phyloP scores from a whole-genome alignment of 1,140 invertebrate species.

The Thrips palmi region DNA sequence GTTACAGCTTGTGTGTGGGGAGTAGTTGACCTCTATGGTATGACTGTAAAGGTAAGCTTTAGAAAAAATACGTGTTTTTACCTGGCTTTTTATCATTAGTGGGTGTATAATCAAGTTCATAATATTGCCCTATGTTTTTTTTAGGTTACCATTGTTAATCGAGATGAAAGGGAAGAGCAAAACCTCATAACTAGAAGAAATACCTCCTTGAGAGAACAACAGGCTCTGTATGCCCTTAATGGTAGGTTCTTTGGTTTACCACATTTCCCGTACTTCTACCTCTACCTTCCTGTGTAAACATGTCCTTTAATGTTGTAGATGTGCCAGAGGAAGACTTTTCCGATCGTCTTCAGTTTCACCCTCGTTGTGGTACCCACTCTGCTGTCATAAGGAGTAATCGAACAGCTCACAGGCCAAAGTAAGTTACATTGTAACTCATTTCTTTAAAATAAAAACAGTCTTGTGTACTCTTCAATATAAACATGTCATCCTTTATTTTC shows the following conservation, averaged over 20 bases:
- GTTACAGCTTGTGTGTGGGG: slow-evolving; percentile 69
- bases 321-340: slow-evolving; percentile 26
- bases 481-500: slow-evolving; percentile 6
- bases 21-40: slow-evolving; percentile 88
- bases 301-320: slow-evolving; percentile 16
- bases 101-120: slow-evolving; percentile 1
- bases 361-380: slow-evolving; percentile 75
- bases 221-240: slow-evolving; percentile 24
- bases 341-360: slow-evolving; percentile 69
- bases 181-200: slow-evolving; percentile 52
- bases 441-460: slow-evolving; percentile 6
- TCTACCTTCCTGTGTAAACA: background rate
- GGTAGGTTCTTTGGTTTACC: slow-evolving; percentile 16
- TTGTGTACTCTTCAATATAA: slow-evolving; percentile 1
- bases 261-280: background rate
- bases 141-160: slow-evolving; percentile 58
- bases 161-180: slow-evolving; percentile 58
- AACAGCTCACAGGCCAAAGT: slow-evolving; percentile 84
- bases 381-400: slow-evolving; percentile 77
- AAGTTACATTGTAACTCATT: slow-evolving; percentile 21
- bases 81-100: background rate
- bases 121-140: slow-evolving; percentile 10
- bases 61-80: background rate
- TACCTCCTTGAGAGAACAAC: slow-evolving; percentile 28
- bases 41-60: slow-evolving; percentile 70